Evolutionary conservation across 2,797 vertebrate species (phyloP).

Genomic region (Neosilurus hyrtlii): DNA sequence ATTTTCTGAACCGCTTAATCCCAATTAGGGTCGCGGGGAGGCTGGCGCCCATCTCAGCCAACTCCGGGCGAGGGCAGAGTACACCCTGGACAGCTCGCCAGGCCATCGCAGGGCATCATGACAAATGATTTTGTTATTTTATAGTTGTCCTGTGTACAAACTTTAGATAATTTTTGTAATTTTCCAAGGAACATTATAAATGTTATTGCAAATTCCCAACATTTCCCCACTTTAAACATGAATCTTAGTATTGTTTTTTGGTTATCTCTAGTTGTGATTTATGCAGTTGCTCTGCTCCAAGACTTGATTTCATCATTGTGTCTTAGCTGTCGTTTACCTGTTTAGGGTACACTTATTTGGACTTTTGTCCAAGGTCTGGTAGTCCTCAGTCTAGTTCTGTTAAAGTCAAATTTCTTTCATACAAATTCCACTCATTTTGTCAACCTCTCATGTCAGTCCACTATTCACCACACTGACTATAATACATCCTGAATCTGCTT

Average conservation of each 20-base stretch:
- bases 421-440: slow-evolving; percentile 2
- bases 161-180: not conserved
- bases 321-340: not conserved
- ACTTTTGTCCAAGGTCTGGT: not conserved
- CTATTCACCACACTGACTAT: not conserved
- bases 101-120: no score
- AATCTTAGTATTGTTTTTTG: not conserved
- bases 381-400: not conserved
- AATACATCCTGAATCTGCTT: slow-evolving; percentile 6
- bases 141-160: not conserved
- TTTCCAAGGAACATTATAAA: not conserved
- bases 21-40: no score
- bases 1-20: no score
- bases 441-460: not conserved
- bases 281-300: not conserved
- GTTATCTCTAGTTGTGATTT: not conserved
- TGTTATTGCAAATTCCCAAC: not conserved
- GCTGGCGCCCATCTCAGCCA: no score
- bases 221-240: not conserved
- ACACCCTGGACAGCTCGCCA: no score
- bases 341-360: not conserved
- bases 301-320: not conserved
- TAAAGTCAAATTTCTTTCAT: slow-evolving; percentile 9
- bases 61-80: no score
- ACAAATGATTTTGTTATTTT: not conserved